Evolutionary conservation across 2,113 vertebrate genomes (phyloP).

Genomic region (Lampris megalopsis): DNA sequence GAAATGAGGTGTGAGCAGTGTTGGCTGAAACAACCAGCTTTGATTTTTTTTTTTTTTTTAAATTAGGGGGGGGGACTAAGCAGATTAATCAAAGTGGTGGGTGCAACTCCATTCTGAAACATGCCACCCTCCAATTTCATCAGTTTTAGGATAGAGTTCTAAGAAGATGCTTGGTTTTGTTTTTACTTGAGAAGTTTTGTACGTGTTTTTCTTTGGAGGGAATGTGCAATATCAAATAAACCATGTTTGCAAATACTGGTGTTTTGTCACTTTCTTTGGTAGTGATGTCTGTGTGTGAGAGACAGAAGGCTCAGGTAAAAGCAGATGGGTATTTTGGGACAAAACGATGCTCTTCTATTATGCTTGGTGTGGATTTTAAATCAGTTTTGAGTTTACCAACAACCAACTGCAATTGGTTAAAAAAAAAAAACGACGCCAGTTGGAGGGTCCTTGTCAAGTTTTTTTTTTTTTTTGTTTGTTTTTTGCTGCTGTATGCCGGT

Average conservation of each 20-base stretch:
- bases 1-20: constrained; percentile 60
- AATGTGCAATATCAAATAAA: constrained; percentile 82
- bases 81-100: constrained; percentile 57
- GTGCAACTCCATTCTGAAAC: constrained; percentile 52
- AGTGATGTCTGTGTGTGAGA: background rate
- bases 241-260: constrained; percentile 70
- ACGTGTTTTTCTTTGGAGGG: constrained; percentile 74
- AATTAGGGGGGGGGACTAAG: constrained; percentile 73
- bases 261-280: background rate
- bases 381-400: no score
- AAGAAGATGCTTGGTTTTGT: constrained; percentile 47
- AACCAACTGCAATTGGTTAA: no score
- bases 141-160: constrained; percentile 50
- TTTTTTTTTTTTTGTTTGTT: no score
- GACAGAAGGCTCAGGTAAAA: background rate
- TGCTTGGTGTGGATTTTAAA: no score
- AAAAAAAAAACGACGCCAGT: no score
- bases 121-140: constrained; percentile 52
- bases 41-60: constrained; percentile 83
- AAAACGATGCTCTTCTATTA: no score
- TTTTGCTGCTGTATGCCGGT: no score
- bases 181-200: constrained; percentile 50
- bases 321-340: no score
- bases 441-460: no score
- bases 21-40: constrained; percentile 73